Evolutionary conservation across 2,797 vertebrate genomes (phyloP).

Genomic region (Rhinatrema bivittatum): DNA sequence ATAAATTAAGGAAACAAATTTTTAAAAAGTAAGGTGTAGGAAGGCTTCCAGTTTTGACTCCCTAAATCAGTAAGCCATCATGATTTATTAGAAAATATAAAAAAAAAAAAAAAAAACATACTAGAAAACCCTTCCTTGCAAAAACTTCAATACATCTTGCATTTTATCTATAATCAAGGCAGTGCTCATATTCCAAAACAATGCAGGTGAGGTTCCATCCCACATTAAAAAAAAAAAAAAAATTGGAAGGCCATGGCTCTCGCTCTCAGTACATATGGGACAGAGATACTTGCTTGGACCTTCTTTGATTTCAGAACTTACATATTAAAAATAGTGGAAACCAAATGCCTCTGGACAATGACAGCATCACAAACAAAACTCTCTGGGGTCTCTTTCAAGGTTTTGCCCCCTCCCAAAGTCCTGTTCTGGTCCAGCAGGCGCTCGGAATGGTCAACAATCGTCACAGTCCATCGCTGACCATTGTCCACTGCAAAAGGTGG

Average conservation of each 20-base stretch:
- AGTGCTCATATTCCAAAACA: too few species aligned
- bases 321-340: constrained; percentile 1
- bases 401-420: constrained; percentile 35
- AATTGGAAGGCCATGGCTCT: background rate
- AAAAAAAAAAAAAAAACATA: too few species aligned
- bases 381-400: constrained; percentile 24
- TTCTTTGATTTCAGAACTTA: constrained; percentile 11
- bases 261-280: background rate
- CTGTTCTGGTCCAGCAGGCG: constrained; percentile 54
- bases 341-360: constrained; percentile 23
- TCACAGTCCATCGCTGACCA: constrained; percentile 69
- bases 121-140: too few species aligned
- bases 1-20: too few species aligned
- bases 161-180: too few species aligned
- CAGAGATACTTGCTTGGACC: constrained; percentile 8
- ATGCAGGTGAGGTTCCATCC: too few species aligned
- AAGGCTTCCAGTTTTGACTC: too few species aligned
- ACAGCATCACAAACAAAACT: constrained; percentile 24
- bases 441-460: constrained; percentile 79
- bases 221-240: constrained; percentile 2
- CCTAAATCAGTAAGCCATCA: too few species aligned
- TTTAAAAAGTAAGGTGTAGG: too few species aligned
- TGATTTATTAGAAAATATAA: too few species aligned
- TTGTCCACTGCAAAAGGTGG: constrained; percentile 73
- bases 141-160: too few species aligned